These are phyloP conservation scores for Scotopteryx bipunctaria DNA, from an alignment of 2,888 invertebrate genomes.

Conservation along the genomic window DNA sequence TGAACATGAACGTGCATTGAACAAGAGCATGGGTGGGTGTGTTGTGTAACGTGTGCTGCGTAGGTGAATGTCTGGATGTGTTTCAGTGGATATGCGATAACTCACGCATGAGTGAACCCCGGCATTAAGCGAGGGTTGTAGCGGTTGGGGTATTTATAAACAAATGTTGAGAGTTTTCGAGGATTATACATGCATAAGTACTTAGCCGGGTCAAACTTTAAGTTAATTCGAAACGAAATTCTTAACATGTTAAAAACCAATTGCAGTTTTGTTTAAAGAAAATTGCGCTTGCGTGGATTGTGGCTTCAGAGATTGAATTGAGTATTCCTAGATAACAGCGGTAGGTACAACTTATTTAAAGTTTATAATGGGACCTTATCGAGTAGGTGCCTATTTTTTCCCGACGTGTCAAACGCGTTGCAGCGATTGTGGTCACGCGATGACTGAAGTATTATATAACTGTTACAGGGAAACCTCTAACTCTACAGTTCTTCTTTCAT, in stretches of 20 bases:
- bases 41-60: background rate
- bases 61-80: background rate
- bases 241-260: no score
- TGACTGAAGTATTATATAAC: no score
- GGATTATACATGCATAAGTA: slow-evolving; percentile 26
- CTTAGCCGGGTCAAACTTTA: slow-evolving; percentile 7
- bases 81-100: slow-evolving; percentile 21
- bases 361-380: no score
- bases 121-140: slow-evolving; percentile 18
- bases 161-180: slow-evolving; percentile 16
- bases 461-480: background rate
- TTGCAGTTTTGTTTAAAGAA: no score
- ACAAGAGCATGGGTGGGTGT: background rate
- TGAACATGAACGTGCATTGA: background rate
- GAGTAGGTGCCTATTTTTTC: no score
- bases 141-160: slow-evolving; percentile 31
- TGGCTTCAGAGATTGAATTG: no score
- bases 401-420: no score
- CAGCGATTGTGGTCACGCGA: no score
- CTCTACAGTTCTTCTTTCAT: slow-evolving; percentile 11
- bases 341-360: no score
- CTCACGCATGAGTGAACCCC: slow-evolving; percentile 29
- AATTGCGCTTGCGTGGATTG: no score
- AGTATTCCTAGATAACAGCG: no score
- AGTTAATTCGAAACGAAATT: background rate